A percentile compares a stretch with the other conserved stretches of the same genome.
phyloP scores from a whole-genome alignment of 2,888 invertebrate genomes.

The Gymnosoma rotundatum region DNA sequence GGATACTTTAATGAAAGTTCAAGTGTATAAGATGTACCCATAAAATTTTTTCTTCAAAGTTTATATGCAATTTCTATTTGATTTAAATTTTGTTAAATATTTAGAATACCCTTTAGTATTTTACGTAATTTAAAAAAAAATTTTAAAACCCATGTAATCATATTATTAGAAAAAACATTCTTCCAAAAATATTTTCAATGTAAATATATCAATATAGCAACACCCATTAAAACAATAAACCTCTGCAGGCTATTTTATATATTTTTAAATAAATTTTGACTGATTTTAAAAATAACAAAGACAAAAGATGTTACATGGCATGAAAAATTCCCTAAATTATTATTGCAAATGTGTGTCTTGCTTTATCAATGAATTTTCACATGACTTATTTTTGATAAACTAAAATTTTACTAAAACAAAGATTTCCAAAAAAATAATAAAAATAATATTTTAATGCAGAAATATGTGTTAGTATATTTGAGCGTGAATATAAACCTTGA shows the following conservation, averaged over 20 bases:
- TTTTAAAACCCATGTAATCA: too few relatives aligned
- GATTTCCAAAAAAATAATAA: not conserved
- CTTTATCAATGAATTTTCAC: constrained; percentile 58
- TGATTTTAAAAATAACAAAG: not conserved
- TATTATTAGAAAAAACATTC: not conserved
- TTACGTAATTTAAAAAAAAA: too few relatives aligned
- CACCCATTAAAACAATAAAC: not conserved
- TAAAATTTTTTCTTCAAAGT: too few relatives aligned
- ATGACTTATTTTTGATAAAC: constrained; percentile 38
- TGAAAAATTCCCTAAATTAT: not conserved
- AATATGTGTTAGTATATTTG: not conserved
- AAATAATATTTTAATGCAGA: not conserved
- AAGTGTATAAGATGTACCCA: too few relatives aligned
- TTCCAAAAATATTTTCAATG: not conserved
- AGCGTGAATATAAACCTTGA: too few relatives aligned
- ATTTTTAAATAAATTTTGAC: not conserved
- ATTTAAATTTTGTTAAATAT: too few relatives aligned
- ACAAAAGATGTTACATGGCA: not conserved
- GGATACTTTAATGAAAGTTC: too few relatives aligned
- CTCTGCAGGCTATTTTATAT: not conserved
- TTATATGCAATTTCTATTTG: too few relatives aligned
- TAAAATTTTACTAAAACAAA: constrained; percentile 20
- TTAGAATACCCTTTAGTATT: not conserved
- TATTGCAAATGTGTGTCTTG: constrained; percentile 1
- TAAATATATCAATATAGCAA: not conserved